Conservation (phyloP, 2,797 vertebrate genomes). For the Diglossa cyanea region DNA sequence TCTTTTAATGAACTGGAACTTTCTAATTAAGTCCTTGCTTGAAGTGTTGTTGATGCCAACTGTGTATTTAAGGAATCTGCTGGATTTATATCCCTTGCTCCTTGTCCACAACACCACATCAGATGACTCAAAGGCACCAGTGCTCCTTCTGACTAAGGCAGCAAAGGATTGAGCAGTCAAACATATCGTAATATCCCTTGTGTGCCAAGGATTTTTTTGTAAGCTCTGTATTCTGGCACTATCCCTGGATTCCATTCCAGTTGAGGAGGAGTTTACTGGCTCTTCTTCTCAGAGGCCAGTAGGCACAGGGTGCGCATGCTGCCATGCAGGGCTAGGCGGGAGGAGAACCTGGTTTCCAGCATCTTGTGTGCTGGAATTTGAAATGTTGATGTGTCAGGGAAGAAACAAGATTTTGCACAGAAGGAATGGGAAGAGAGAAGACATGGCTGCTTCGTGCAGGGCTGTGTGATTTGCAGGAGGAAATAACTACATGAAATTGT, state of each 20-base stretch:
- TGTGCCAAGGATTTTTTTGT: not conserved
- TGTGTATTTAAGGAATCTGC: not conserved
- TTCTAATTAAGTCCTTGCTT: constrained; percentile 41
- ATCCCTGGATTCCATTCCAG: not conserved
- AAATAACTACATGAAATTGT: not conserved
- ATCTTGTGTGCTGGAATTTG: not conserved
- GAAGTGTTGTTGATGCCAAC: not conserved
- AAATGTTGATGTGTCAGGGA: not conserved
- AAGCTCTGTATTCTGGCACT: not conserved
- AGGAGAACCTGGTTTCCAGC: not conserved
- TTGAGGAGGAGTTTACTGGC: not conserved
- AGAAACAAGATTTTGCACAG: no score
- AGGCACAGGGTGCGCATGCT: not conserved
- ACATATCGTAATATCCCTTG: not conserved
- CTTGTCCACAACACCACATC: not conserved
- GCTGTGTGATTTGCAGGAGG: not conserved
- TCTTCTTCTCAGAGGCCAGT: not conserved
- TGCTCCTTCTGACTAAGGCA: not conserved
- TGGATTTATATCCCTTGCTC: not conserved
- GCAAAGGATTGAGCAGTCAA: not conserved
- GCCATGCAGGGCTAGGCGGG: not conserved
- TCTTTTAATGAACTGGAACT: constrained; percentile 38
- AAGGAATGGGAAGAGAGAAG: not conserved
- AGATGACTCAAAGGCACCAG: not conserved
- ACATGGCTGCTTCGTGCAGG: not conserved